phyloP scores from a whole-genome alignment of 2,113 vertebrate genomes.

The Parus major region DNA sequence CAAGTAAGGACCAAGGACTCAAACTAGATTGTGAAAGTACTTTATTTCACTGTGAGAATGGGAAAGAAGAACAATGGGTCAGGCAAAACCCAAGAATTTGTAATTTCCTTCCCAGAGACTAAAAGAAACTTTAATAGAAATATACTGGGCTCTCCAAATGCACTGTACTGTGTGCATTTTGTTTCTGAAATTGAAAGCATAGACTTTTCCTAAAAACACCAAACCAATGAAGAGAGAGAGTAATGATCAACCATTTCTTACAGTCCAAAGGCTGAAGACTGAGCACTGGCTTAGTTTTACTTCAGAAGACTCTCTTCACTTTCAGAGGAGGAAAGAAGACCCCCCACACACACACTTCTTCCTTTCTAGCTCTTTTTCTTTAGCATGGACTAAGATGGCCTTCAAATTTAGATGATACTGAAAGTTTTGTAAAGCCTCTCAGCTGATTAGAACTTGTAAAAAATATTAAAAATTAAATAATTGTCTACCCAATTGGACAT shows the following conservation, averaged over 20 bases:
- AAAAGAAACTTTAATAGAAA: background rate
- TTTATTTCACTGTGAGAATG: slow-evolving; percentile 10
- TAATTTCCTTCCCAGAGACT: background rate
- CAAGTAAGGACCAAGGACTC: background rate
- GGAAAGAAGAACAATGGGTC: background rate
- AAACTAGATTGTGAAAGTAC: background rate
- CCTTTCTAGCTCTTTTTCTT: background rate
- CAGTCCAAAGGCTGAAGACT: background rate
- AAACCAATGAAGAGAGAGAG: background rate
- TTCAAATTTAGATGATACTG: background rate
- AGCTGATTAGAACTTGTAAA: background rate
- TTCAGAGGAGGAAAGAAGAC: background rate
- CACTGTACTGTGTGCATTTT: background rate
- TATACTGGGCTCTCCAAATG: background rate
- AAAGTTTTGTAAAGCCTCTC: background rate
- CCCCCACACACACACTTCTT: background rate
- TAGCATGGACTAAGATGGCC: background rate
- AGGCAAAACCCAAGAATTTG: background rate
- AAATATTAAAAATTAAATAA: background rate
- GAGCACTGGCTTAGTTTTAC: background rate
- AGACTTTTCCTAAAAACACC: background rate
- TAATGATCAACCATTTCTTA: background rate
- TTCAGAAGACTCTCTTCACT: background rate
- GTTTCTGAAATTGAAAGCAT: background rate
- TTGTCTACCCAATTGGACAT: background rate